Percentiles rank a stretch among this genome's conserved stretches.
Conservation (phyloP, 1,140 invertebrate species). For the Brachionus angularis region DNA sequence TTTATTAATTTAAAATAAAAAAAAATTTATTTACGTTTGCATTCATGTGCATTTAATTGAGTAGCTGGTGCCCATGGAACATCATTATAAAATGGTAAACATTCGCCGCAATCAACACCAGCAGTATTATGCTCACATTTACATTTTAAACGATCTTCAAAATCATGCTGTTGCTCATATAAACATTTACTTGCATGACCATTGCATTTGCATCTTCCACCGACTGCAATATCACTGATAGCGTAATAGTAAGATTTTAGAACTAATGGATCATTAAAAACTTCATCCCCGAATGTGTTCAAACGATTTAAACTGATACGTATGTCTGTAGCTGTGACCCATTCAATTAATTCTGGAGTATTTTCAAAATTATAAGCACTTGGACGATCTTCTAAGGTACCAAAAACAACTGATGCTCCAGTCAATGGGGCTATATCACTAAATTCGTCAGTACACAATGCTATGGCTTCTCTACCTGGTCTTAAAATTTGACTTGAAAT, state of each 20-base stretch:
- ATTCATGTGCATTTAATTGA: constrained; percentile 80
- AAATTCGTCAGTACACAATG: constrained; percentile 82
- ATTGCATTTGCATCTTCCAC: constrained; percentile 93
- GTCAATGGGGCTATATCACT: constrained; percentile 92
- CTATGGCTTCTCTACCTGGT: constrained; percentile 59
- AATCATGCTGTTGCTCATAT: constrained; percentile 45
- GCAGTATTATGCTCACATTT: constrained; percentile 87
- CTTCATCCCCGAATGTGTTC: constrained; percentile 97
- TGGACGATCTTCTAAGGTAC: constrained; percentile 86
- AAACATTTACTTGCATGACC: constrained; percentile 86
- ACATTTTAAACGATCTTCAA: constrained; percentile 64
- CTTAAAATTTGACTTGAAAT: constrained; percentile 69
- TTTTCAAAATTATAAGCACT: constrained; percentile 84
- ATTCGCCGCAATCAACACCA: constrained; percentile 78
- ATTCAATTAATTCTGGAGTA: constrained; percentile 74
- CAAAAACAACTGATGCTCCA: constrained; percentile 89
- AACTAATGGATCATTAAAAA: constrained; percentile 87
- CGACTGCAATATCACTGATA: constrained; percentile 89
- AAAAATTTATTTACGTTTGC: constrained; percentile 70
- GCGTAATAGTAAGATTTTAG: constrained; percentile 95
- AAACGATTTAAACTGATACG: constrained; percentile 80
- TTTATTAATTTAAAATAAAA: not conserved
- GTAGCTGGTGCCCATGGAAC: constrained; percentile 86
- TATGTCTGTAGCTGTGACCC: constrained; percentile 92
- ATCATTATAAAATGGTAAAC: constrained; percentile 90